phyloP scores from a whole-genome alignment of 2,797 vertebrate genomes.

The Coccyzus lansbergi region DNA sequence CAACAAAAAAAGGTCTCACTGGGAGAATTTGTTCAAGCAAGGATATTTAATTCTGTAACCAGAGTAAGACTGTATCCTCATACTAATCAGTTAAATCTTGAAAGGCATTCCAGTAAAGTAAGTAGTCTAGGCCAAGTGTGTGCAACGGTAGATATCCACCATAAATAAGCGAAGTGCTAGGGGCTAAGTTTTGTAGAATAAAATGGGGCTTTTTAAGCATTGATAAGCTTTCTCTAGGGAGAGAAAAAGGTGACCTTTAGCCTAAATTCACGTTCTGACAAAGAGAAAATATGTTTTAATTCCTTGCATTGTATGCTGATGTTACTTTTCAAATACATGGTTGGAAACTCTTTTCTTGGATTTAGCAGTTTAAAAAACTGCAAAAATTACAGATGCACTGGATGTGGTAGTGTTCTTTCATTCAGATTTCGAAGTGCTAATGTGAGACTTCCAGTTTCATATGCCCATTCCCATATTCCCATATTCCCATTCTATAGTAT shows the following conservation, averaged over 20 bases:
- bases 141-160: not conserved
- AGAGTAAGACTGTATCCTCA: not conserved
- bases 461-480: rapidly evolving
- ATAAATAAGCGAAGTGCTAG: not conserved
- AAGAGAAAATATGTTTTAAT: not conserved
- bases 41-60: not conserved
- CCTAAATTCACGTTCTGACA: not conserved
- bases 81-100: constrained; percentile 22
- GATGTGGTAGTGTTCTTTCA: not conserved
- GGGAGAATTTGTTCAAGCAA: not conserved
- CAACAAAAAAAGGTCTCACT: not conserved
- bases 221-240: not conserved
- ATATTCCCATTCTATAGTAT: not conserved
- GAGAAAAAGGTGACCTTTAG: not conserved
- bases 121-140: not conserved
- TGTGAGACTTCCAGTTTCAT: not conserved
- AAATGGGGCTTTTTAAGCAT: not conserved
- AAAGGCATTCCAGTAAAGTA: not conserved
- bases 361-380: not conserved
- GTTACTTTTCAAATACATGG: not conserved
- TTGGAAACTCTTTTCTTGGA: not conserved
- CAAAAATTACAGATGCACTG: not conserved
- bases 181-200: not conserved
- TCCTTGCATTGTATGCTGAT: not conserved
- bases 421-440: not conserved